Conservation (phyloP, 2,113 vertebrate genomes). For the Percina caprodes region DNA sequence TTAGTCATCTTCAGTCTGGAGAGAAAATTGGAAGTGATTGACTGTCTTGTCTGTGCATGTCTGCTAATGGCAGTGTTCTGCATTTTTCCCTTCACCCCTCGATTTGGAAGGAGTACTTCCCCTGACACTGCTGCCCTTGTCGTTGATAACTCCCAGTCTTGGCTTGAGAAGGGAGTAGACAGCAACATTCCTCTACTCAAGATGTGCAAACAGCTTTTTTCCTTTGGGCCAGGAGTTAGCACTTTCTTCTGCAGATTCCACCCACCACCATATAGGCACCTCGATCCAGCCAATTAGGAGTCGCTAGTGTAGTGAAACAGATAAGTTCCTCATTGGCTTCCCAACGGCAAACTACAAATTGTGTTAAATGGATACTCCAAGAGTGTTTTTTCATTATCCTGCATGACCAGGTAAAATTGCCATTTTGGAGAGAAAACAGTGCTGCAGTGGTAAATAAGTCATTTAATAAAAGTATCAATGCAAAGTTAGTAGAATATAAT, state of each 20-base stretch:
- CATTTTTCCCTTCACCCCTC: background rate
- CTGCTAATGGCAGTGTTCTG: background rate
- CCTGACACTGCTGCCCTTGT: background rate
- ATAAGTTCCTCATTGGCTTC: background rate
- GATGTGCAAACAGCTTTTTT: background rate
- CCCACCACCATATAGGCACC: background rate
- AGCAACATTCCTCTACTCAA: background rate
- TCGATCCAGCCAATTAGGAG: background rate
- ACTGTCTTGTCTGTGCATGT: conserved; percentile 3
- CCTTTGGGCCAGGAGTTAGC: background rate
- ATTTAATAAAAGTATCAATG: background rate
- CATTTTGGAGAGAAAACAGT: background rate
- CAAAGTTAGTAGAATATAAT: background rate
- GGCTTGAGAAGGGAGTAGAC: background rate
- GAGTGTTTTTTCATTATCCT: background rate
- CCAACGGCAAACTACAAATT: background rate
- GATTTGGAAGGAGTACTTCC: background rate
- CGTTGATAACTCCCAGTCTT: background rate
- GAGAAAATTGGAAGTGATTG: conserved; percentile 32
- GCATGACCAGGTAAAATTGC: background rate
- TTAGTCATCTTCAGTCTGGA: conserved; percentile 32
- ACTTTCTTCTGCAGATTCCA: background rate
- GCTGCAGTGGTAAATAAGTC: background rate
- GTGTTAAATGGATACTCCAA: background rate
- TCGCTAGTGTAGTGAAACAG: background rate